A percentile compares a stretch with the other conserved stretches of the same genome.
Evolutionary conservation across 2,888 invertebrate genomes (phyloP).

Genomic region (Mythimna loreyi): DNA sequence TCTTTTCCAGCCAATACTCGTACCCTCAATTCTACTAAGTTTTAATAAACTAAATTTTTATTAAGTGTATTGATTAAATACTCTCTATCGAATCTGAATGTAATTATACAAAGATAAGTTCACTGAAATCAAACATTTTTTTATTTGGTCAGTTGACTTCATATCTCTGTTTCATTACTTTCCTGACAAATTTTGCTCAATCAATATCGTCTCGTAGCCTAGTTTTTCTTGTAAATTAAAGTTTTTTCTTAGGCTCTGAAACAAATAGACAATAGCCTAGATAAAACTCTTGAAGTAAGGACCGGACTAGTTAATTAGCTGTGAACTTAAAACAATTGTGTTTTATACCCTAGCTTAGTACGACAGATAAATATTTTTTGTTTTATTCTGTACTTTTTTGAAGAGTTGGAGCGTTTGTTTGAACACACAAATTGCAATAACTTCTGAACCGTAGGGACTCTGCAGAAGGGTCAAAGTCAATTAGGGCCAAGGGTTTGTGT

Average conservation of each 20-base stretch:
- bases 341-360: conserved; percentile 4
- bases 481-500: too few species aligned
- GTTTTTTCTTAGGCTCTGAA: conserved; percentile 5
- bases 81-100: too few species aligned
- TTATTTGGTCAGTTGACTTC: too few species aligned
- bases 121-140: neutral
- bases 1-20: too few species aligned
- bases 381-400: neutral
- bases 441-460: too few species aligned
- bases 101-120: too few species aligned
- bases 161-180: neutral
- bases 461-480: too few species aligned
- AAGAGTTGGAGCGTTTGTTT: neutral
- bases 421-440: too few species aligned
- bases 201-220: neutral
- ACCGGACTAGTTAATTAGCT: conserved; percentile 25
- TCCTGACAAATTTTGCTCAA: neutral
- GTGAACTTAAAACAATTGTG: conserved; percentile 19
- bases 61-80: too few species aligned
- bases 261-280: neutral
- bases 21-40: too few species aligned
- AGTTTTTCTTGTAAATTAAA: neutral
- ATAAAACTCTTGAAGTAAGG: conserved; percentile 9
- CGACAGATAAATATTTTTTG: neutral
- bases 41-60: too few species aligned